Base-by-base conservation (phyloP, 2,113 vertebrate species). In the Colinus virginianus region DNA sequence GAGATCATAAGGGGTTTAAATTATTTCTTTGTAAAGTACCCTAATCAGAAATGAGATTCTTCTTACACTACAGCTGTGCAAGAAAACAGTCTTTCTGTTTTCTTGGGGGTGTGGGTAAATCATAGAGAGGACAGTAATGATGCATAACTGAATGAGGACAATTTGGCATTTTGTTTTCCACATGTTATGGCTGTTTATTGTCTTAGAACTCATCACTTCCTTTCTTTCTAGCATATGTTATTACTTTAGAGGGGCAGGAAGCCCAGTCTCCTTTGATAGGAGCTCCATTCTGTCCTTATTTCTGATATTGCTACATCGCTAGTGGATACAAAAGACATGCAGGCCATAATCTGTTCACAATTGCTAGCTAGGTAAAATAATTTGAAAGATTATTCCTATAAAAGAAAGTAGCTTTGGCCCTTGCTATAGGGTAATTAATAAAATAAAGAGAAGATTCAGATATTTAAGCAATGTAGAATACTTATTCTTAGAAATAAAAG, bases 241-340 rank as follows among this genome's bases (percentile, higher is more conserved):
- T 58, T 83, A 46, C 63, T 90, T 90, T 56, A 61, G 86, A 75
- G 40, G 42, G 63, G 25, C 62, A 90, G 95, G 91, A 96, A 96
- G 81, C 55, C 78, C 55, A 71, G 30, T 43, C 38, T 55, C 77
- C 71, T 93, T 94, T 90, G 83, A 91, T 90, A 88, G 38, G 61
- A 72, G 45, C 26, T 87, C 48, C 18, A 48, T 63, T 95, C 84
- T 90, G 49, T 86, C 61, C 87, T 82, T 75, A 32, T 89, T 92
- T 94, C 88, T 82, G 63, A 84, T 89, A 91, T 77, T 76, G 75
- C 66, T 83, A 26, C 83, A 46, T 92, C 78, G 79, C 38, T 48
- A 61, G 43, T 74, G 40, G 46, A 87, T 72, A 63, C 68, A 76
- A 91, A 94, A 80, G 88, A 79, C 93, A 74, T 30, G 4, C 94